Conservation (phyloP, 1,140 invertebrate species). For the Cotesia typhae region DNA sequence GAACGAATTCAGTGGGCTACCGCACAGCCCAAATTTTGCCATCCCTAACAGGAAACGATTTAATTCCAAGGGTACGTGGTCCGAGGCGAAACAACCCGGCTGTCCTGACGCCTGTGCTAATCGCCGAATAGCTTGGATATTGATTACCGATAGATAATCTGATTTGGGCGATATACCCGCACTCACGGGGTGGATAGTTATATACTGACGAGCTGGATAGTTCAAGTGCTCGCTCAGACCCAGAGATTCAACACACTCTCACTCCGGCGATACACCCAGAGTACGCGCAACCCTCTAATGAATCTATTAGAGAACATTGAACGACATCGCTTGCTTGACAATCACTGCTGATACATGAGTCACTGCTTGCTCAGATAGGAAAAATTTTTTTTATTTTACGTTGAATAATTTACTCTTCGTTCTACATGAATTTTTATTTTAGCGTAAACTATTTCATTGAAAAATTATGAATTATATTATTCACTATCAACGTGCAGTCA, state of each 20-base stretch:
- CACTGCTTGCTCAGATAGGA: neutral
- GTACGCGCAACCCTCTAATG: constrained; percentile 50
- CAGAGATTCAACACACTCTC: constrained; percentile 40
- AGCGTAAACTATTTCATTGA: too few species aligned
- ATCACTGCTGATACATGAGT: constrained; percentile 45
- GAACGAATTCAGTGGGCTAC: constrained; percentile 26
- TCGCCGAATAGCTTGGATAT: constrained; percentile 51
- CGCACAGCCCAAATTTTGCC: constrained; percentile 5
- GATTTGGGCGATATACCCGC: constrained; percentile 46
- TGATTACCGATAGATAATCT: constrained; percentile 57
- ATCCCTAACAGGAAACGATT: constrained; percentile 20
- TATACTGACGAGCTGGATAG: constrained; percentile 36
- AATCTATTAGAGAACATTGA: constrained; percentile 53
- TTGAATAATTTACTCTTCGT: neutral
- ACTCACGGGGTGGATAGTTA: constrained; percentile 25
- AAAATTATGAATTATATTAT: too few species aligned
- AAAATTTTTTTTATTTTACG: neutral
- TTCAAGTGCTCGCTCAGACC: constrained; percentile 36
- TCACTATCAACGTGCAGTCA: too few species aligned
- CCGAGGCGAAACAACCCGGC: neutral
- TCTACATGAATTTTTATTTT: constrained; percentile 1
- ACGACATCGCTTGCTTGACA: constrained; percentile 45
- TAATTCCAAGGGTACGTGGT: constrained; percentile 21
- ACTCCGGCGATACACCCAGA: constrained; percentile 23
- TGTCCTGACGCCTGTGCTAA: constrained; percentile 33